phyloP scores from a whole-genome alignment of 2,888 invertebrate genomes.

The Gisinianus flammeolus region DNA sequence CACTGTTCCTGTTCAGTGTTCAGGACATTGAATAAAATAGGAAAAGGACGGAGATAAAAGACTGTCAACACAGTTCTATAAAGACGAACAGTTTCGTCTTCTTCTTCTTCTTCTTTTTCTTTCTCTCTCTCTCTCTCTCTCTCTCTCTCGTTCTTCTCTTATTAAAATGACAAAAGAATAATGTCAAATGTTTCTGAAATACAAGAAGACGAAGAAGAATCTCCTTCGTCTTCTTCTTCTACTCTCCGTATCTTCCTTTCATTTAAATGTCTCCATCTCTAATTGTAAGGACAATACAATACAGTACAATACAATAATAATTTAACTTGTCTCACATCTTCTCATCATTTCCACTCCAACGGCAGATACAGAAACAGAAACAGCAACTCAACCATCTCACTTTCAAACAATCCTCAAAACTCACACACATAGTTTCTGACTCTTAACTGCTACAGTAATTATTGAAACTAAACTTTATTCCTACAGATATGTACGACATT shows the following conservation, averaged over 20 bases:
- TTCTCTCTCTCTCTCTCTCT: background rate
- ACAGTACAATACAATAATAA: background rate
- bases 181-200: background rate
- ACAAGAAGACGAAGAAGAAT: background rate
- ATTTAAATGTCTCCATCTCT: background rate
- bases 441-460: too few species aligned
- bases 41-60: background rate
- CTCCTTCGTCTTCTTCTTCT: background rate
- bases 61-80: conserved; percentile 4
- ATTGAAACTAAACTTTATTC: too few species aligned
- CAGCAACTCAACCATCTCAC: too few species aligned
- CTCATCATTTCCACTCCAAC: background rate
- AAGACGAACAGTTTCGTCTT: too few species aligned
- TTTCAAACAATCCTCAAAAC: too few species aligned
- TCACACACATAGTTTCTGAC: too few species aligned
- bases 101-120: background rate
- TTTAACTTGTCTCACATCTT: background rate
- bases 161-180: conserved; percentile 10
- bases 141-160: background rate
- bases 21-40: background rate
- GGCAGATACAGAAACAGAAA: background rate
- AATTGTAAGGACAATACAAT: background rate
- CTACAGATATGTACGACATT: too few species aligned
- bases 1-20: background rate
- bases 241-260: background rate